phyloP scores from a whole-genome alignment of 2,797 vertebrate genomes.

The Leontopithecus rosalia region DNA sequence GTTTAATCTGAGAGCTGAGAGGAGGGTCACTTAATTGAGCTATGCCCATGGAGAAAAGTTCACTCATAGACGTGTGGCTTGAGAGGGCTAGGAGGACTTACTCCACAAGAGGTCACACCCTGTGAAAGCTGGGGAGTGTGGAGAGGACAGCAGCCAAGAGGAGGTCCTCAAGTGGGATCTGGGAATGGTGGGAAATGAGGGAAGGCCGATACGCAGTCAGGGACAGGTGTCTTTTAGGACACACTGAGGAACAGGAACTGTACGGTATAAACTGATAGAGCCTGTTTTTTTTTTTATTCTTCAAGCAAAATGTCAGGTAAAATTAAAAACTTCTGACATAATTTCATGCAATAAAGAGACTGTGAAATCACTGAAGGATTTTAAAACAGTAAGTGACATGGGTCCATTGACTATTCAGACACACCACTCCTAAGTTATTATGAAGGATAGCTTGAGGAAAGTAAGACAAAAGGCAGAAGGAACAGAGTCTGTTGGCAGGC shows the following conservation, averaged over 20 bases:
- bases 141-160: background rate
- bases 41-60: background rate
- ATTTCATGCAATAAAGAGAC: background rate
- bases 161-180: background rate
- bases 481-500: background rate
- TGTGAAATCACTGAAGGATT: background rate
- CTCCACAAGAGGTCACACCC: rapidly evolving
- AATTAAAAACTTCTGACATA: background rate
- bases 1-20: background rate
- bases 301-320: background rate
- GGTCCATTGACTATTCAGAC: background rate
- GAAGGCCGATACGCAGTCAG: background rate
- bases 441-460: background rate
- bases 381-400: background rate
- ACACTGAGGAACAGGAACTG: background rate
- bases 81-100: background rate
- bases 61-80: background rate
- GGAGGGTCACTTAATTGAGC: background rate
- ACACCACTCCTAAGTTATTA: background rate
- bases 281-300: background rate
- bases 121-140: background rate
- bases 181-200: background rate
- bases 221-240: background rate
- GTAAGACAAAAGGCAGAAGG: background rate
- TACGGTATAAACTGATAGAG: background rate